Conservation (phyloP, 2,113 vertebrate species). For the Callipepla squamata region DNA sequence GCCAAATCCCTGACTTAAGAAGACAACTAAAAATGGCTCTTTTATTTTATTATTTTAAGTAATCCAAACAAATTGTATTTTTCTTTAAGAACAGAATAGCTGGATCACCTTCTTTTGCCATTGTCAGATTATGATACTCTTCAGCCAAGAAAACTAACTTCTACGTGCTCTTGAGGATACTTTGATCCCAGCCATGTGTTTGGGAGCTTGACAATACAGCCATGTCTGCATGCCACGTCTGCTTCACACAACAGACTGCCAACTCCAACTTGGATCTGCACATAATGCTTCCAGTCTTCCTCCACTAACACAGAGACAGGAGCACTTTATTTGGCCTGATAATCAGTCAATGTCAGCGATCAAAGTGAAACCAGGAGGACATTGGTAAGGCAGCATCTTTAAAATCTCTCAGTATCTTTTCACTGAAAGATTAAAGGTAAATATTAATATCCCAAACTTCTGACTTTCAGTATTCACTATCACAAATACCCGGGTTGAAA, state of each 20-base stretch:
- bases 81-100: background rate
- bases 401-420: background rate
- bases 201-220: background rate
- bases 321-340: fast-evolving
- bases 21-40: background rate
- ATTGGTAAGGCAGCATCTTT: background rate
- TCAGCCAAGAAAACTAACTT: background rate
- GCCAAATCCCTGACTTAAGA: background rate
- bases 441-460: background rate
- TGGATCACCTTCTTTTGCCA: background rate
- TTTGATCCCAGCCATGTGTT: background rate
- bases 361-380: background rate
- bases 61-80: background rate
- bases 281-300: background rate
- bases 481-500: background rate
- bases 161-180: background rate
- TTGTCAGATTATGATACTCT: background rate
- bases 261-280: background rate
- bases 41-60: background rate
- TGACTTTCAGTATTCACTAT: background rate
- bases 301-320: fast-evolving
- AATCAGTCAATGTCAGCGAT: fast-evolving
- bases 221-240: background rate
- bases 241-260: background rate
- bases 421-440: background rate